phyloP scores from a whole-genome alignment of 2,888 invertebrate genomes.

The Pristionchus exspectatus region DNA sequence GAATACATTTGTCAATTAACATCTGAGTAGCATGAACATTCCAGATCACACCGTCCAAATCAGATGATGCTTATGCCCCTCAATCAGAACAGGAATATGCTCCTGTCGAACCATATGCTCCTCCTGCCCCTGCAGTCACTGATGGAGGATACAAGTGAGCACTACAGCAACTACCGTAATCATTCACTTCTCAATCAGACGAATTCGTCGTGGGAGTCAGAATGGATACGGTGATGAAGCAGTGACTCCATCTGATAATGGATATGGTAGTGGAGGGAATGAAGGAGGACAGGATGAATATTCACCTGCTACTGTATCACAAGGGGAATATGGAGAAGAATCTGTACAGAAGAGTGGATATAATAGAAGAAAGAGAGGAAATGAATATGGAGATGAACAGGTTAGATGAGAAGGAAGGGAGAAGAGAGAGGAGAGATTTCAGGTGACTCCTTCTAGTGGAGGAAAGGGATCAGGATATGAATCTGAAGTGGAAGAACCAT shows the following conservation, averaged over 20 bases:
- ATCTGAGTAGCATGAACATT: neutral
- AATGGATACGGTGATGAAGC: slow-evolving; percentile 67
- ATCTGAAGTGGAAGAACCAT: neutral
- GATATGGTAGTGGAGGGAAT: slow-evolving; percentile 14
- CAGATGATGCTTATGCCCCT: neutral
- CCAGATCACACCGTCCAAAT: neutral
- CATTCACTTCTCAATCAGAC: neutral
- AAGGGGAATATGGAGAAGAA: slow-evolving; percentile 22
- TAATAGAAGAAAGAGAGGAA: slow-evolving; percentile 7
- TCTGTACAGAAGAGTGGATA: slow-evolving; percentile 40
- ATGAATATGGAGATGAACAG: slow-evolving; percentile 45
- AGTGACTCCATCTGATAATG: slow-evolving; percentile 58
- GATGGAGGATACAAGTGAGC: slow-evolving; percentile 28
- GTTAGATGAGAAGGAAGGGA: neutral
- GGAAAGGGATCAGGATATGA: neutral
- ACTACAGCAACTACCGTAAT: neutral
- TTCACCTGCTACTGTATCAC: slow-evolving; percentile 8
- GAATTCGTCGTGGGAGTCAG: slow-evolving; percentile 59
- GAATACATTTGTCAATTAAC: neutral
- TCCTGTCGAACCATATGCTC: slow-evolving; percentile 8
- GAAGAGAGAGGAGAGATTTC: neutral
- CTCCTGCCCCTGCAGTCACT: slow-evolving; percentile 2
- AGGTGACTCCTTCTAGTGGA: neutral
- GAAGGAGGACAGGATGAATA: slow-evolving; percentile 13
- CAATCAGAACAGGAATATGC: slow-evolving; percentile 35